phyloP scores from a whole-genome alignment of 2,113 vertebrate genomes.

The Passer montanus region DNA sequence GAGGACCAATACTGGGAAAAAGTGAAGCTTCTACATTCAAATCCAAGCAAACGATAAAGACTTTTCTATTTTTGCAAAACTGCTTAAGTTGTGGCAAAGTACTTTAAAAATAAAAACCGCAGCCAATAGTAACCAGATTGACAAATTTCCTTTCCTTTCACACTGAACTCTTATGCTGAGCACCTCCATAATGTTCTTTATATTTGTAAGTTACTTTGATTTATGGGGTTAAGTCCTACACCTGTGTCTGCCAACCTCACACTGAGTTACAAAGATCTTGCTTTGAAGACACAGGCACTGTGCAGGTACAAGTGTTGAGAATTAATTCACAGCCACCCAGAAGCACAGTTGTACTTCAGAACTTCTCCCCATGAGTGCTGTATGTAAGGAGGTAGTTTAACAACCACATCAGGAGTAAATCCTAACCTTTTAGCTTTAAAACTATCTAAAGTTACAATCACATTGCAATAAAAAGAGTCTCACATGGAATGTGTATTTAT shows the following conservation, averaged over 20 bases:
- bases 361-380: neutral
- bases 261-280: neutral
- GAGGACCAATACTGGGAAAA: neutral
- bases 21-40: neutral
- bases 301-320: neutral
- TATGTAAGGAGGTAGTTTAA: neutral
- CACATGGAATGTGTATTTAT: neutral
- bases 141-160: neutral
- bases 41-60: neutral
- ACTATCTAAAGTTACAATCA: neutral
- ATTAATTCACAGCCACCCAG: neutral
- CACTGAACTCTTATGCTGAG: neutral
- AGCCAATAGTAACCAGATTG: neutral
- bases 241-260: neutral
- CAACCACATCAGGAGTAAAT: neutral
- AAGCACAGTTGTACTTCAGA: neutral
- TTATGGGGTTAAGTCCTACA: neutral
- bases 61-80: neutral
- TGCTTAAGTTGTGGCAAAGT: neutral
- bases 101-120: neutral
- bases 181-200: neutral
- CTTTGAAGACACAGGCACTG: neutral
- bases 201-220: neutral
- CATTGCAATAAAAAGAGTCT: neutral
- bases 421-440: conserved; percentile 13